Conservation (phyloP, 1,140 invertebrate genomes). For the Eumaeus atala region DNA sequence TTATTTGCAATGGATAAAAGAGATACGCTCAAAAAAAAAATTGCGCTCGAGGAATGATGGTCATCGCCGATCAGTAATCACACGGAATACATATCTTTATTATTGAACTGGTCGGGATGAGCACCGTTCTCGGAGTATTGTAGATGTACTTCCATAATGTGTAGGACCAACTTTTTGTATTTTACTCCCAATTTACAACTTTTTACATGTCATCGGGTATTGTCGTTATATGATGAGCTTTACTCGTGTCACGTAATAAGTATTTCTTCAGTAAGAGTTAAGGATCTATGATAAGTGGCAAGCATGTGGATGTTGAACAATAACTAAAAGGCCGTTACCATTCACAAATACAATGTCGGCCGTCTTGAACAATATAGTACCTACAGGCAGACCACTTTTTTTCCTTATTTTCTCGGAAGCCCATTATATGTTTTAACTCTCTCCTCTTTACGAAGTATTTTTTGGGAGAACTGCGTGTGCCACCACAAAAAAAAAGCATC, state of each 20-base stretch:
- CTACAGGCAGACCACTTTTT: too few relatives aligned
- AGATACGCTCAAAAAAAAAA: neutral
- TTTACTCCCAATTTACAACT: slow-evolving; percentile 22
- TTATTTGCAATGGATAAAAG: slow-evolving; percentile 7
- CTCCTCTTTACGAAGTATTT: too few relatives aligned
- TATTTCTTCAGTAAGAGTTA: slow-evolving; percentile 3
- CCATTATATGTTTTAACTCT: too few relatives aligned
- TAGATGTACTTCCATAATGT: slow-evolving; percentile 21
- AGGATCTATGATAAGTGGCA: neutral
- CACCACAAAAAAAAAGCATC: too few relatives aligned
- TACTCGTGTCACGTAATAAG: slow-evolving; percentile 1
- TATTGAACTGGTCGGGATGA: neutral
- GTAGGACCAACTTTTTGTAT: slow-evolving; percentile 30
- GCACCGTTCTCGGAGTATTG: neutral
- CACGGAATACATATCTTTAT: slow-evolving; percentile 9
- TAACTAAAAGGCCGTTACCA: too few relatives aligned
- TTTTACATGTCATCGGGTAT: slow-evolving; percentile 17
- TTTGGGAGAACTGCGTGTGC: too few relatives aligned
- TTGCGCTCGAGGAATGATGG: neutral
- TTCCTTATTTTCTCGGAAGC: too few relatives aligned
- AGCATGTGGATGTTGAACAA: neutral
- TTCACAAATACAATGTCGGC: too few relatives aligned
- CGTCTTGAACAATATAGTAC: too few relatives aligned
- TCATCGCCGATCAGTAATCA: neutral
- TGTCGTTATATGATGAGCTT: slow-evolving; percentile 4